These are phyloP conservation scores for Crotalus viridis DNA, from an alignment of 2,113 vertebrate species.

Conservation along the genomic window DNA sequence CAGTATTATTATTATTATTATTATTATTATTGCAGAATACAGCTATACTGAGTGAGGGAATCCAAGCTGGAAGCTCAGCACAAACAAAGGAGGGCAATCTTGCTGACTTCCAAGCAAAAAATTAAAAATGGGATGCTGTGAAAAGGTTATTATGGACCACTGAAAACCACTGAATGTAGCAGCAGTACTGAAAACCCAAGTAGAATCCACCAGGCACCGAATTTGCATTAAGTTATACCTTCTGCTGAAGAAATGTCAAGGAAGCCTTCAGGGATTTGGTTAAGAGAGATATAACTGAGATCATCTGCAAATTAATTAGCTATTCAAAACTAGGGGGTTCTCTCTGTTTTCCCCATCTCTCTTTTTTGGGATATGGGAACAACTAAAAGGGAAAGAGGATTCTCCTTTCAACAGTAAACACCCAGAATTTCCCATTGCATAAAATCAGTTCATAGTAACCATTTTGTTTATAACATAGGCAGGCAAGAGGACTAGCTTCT, in stretches of 20 bases:
- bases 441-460: too few species aligned
- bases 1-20: background rate
- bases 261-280: background rate
- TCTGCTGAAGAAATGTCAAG: conserved; percentile 18
- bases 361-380: too few species aligned
- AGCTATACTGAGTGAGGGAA: background rate
- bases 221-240: conserved; percentile 17
- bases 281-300: conserved; percentile 18
- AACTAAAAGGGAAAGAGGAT: too few species aligned
- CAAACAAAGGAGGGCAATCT: conserved; percentile 13
- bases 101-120: conserved; percentile 31
- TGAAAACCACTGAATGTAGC: conserved; percentile 14
- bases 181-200: conserved; percentile 29
- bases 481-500: too few species aligned
- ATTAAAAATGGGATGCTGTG: conserved; percentile 34
- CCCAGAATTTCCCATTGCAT: too few species aligned
- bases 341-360: too few species aligned
- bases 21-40: background rate
- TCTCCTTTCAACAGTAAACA: too few species aligned
- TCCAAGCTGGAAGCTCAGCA: background rate
- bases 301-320: conserved; percentile 22
- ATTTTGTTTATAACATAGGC: too few species aligned
- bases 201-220: conserved; percentile 21
- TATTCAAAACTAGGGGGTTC: background rate
- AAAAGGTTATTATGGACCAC: conserved; percentile 26